Evolutionary conservation across 2,888 invertebrate species (phyloP), one percentile per base, ranked within the genome.

Genomic region (Linnaemya vulpina): DNA sequence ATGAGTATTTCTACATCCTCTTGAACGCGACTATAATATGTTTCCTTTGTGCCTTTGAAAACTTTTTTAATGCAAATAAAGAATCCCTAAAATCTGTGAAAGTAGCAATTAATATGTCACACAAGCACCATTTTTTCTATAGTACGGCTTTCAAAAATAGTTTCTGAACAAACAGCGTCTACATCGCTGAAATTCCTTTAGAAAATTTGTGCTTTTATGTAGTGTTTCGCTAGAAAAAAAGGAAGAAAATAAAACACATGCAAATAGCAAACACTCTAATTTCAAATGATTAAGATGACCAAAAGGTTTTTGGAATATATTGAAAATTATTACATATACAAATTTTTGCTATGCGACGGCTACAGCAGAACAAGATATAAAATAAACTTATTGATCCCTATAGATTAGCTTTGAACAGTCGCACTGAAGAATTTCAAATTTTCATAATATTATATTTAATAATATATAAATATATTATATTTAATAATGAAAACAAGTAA

Each of bases 111-210:
- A 78, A 75, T 82, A 70, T 85, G 85, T 85, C 82, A 82, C 71
- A 85, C 78, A 85, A 70, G 78, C 68, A 58, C 58, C 17, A 73
- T 35, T 63, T 71, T 73, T 73, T 68, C 11, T n/a, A 63, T 25
- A 11, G 3, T n/a, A 58, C 22, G 60, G 60, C 46, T 79, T 73
- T 80, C 68, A 80, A 74, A 88, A 83, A 84, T 86, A 81, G 87
- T 89, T 82, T 88, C 55, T 63, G 67, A 15, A 55, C 87, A 90
- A 90, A 89, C 88, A 89, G 89, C 87, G 90, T 91, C 90, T 91
- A 87, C 90, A 90, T 91, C 88, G 89, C 89, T 91, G 87, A 81
- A 90, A 91, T 91, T 90, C 91, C 90, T 91, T 60, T 53, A 73
- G 62, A 55, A 81, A 76, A 71, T 81, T 68, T 79, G 51, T 55